phyloP scores from a whole-genome alignment of 2,888 invertebrate genomes.

The Pristionchus fissidentatus region DNA sequence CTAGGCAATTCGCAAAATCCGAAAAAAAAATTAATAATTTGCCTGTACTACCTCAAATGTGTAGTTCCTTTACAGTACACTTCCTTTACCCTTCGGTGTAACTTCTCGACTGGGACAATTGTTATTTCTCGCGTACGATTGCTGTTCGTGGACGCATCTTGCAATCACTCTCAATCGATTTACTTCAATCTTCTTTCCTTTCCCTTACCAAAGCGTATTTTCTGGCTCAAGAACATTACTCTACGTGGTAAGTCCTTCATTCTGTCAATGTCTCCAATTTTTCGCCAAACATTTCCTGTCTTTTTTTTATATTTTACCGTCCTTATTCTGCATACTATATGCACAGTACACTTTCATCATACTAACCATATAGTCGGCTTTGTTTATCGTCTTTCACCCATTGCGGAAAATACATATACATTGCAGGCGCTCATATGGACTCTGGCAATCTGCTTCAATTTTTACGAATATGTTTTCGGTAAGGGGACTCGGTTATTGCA shows the following conservation, averaged over 20 bases:
- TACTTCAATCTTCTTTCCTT: background rate
- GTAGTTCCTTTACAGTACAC: background rate
- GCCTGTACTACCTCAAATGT: too few relatives aligned
- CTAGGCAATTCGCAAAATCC: too few relatives aligned
- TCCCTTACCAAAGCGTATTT: background rate
- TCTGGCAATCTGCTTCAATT: conserved; percentile 37
- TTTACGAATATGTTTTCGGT: conserved; percentile 26
- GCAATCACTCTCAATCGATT: conserved; percentile 41
- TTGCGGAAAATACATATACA: too few relatives aligned
- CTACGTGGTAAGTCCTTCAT: conserved; percentile 35
- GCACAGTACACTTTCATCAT: background rate
- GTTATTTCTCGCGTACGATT: conserved; percentile 24
- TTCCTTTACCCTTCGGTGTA: background rate
- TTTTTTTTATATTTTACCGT: background rate
- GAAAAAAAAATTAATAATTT: too few relatives aligned
- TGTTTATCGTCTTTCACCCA: too few relatives aligned
- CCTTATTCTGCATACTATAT: background rate
- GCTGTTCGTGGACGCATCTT: conserved; percentile 44
- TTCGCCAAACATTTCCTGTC: background rate
- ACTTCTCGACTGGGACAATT: conserved; percentile 26
- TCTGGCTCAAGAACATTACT: background rate
- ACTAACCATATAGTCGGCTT: background rate
- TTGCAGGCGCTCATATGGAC: conserved; percentile 10
- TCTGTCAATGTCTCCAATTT: background rate
- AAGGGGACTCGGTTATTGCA: background rate